Evolutionary conservation across 2,113 vertebrate genomes (phyloP), one percentile per base, ranked within the genome.

Genomic region (Thalassoma bifasciatum): DNA sequence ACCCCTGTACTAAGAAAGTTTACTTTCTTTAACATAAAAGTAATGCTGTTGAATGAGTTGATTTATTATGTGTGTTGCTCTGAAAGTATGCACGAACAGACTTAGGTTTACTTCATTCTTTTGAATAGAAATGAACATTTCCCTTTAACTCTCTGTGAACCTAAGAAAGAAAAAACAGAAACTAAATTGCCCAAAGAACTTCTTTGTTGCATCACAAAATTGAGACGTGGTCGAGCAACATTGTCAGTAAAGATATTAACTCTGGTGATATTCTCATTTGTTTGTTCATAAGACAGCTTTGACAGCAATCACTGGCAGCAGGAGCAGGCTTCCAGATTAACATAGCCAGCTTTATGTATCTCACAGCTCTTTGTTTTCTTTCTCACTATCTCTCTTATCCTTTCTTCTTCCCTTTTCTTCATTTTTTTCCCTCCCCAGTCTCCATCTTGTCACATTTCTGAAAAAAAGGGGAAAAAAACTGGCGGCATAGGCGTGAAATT

Each of bases 401-500:
- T 37, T 21, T 54, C 23, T 26, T 6, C 6, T 24, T 61, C 22
- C 61, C 63, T 60, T 51, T 54, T 64, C 23, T 72, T 49, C 51
- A 22, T 74, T 56, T 64, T 30, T 72, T 49, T n/a, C n/a, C 54
- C 24, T 75, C 59, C 53, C 63, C 8, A 49, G 44, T 77, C 83
- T 83, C 64, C 58, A 70, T 87, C 81, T 86, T 86, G 79, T 91
- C 79, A 78, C 70, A 75, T 84, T 78, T 81, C 64, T 75, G 66
- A 67, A 38, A 34, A 74, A 80, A 86, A 88, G 81, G 69, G 62
- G 66, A 22, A 36, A 74, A 79, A 87, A 88, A 83, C 64, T 58
- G 79, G 85, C 71, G 17, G 77, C 60, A 53, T 61, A 73, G 81
- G 89, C 82, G 86, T 90, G 89, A 92, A 93, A 91, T 89, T 86